Evolutionary conservation across 2,888 invertebrate genomes (phyloP).

Genomic region (Pterostichus madidus): DNA sequence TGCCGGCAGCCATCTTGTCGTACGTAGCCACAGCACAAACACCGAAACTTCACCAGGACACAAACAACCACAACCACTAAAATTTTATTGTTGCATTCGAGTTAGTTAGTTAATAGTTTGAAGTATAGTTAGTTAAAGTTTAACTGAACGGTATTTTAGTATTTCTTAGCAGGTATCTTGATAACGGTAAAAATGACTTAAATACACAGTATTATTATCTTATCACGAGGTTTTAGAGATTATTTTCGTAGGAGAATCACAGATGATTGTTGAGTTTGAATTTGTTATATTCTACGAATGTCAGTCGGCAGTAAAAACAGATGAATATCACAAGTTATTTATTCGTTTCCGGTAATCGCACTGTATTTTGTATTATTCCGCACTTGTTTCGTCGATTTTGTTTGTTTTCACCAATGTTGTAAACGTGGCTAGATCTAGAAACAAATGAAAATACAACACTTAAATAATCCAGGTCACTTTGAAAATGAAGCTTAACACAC

Average conservation of each 20-base stretch:
- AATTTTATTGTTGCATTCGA: background rate
- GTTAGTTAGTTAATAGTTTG: background rate
- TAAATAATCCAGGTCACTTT: constrained; percentile 34
- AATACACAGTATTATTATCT: constrained; percentile 24
- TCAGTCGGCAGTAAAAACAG: background rate
- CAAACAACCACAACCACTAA: constrained; percentile 28
- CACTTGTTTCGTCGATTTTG: constrained; percentile 13
- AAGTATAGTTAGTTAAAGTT: no score
- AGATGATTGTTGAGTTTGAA: constrained; percentile 12
- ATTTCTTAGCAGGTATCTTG: background rate
- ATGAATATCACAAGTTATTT: constrained; percentile 38
- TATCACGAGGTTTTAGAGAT: constrained; percentile 15
- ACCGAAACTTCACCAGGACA: constrained; percentile 22
- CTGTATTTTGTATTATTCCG: background rate
- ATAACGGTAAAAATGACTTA: constrained; percentile 6
- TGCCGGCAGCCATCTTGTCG: constrained; percentile 64
- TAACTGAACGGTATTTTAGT: background rate
- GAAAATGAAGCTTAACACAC: background rate
- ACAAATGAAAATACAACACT: constrained; percentile 40
- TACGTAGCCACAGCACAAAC: constrained; percentile 14
- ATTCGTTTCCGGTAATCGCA: constrained; percentile 19
- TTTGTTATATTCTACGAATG: background rate
- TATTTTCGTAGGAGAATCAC: constrained; percentile 17
- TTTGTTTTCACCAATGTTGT: background rate
- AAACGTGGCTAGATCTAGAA: constrained; percentile 30